Evolutionary conservation across 92 coral and sea anemone species (phyloP).

Genomic region (Heliopora coerulea): DNA sequence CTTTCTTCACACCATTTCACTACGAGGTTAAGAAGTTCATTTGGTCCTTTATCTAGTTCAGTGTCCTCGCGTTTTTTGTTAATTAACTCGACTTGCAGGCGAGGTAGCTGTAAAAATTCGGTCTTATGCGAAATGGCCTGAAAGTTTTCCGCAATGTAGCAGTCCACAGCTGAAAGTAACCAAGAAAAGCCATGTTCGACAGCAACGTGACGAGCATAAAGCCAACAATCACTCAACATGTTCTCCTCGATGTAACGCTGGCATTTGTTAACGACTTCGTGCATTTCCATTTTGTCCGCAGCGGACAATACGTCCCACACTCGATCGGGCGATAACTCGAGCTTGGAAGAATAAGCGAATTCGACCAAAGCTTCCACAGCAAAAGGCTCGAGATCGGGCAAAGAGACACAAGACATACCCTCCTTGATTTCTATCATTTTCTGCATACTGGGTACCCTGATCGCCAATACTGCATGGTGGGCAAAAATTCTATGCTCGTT

Average conservation of each 20-base stretch:
- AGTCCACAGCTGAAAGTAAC: slow-evolving; percentile 73
- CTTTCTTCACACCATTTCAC: slow-evolving; percentile 78
- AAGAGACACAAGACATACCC: slow-evolving; percentile 50
- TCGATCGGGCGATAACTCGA: slow-evolving; percentile 58
- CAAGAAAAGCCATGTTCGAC: slow-evolving; percentile 50
- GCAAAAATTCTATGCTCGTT: slow-evolving; percentile 55
- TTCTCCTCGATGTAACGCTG: slow-evolving; percentile 68
- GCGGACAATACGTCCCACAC: slow-evolving; percentile 64
- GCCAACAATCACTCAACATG: slow-evolving; percentile 72
- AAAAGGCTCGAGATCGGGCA: slow-evolving; percentile 72
- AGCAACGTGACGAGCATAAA: slow-evolving; percentile 67
- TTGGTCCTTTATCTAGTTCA: slow-evolving; percentile 59
- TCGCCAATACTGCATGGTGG: slow-evolving; percentile 79
- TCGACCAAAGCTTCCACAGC: slow-evolving; percentile 87
- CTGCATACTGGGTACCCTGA: slow-evolving; percentile 67
- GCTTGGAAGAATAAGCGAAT: slow-evolving; percentile 69
- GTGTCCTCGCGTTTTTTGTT: slow-evolving; percentile 49
- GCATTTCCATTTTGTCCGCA: slow-evolving; percentile 67
- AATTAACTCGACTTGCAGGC: slow-evolving; percentile 82
- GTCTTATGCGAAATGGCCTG: slow-evolving; percentile 65
- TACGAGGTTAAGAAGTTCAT: slow-evolving; percentile 65
- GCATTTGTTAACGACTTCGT: slow-evolving; percentile 59
- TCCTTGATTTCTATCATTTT: slow-evolving; percentile 53
- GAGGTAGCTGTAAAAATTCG: slow-evolving; percentile 87
- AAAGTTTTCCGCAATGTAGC: slow-evolving; percentile 68